A percentile compares a stretch with the other conserved stretches of the same genome.
Conservation (phyloP, 2,888 invertebrate species). For the Empis livida region DNA sequence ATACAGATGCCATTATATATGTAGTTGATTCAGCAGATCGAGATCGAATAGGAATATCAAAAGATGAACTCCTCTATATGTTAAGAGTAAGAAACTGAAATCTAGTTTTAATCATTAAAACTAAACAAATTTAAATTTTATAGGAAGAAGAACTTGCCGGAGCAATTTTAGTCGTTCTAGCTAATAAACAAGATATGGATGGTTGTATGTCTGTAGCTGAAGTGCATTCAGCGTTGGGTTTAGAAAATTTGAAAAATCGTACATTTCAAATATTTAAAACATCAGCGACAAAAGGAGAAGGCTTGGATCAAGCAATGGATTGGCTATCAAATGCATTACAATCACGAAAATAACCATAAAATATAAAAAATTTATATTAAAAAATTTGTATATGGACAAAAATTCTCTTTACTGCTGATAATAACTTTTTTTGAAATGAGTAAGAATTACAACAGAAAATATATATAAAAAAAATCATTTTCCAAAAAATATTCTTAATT, state of each 20-base stretch:
- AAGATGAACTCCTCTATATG: slow-evolving; percentile 96
- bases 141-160: slow-evolving; percentile 96
- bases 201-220: slow-evolving; percentile 95
- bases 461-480: no score
- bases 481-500: no score
- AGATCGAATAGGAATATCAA: slow-evolving; percentile 95
- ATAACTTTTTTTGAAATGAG: no score
- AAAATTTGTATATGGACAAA: background rate
- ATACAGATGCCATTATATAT: slow-evolving; percentile 99
- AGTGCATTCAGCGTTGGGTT: slow-evolving; percentile 88
- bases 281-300: slow-evolving; percentile 95
- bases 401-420: no score
- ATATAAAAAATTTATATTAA: slow-evolving; percentile 1
- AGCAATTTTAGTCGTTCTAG: slow-evolving; percentile 90
- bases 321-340: slow-evolving; percentile 90
- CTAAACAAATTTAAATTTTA: background rate
- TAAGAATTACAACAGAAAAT: no score
- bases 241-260: slow-evolving; percentile 88
- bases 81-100: slow-evolving; percentile 52
- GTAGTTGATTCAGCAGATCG: slow-evolving; percentile 98
- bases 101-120: background rate
- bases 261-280: slow-evolving; percentile 97
- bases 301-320: slow-evolving; percentile 98
- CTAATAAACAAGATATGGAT: slow-evolving; percentile 99
- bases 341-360: slow-evolving; percentile 60